Evolutionary conservation across 2,797 vertebrate species (phyloP).

Genomic region (Scolopax bukidnonensis): DNA sequence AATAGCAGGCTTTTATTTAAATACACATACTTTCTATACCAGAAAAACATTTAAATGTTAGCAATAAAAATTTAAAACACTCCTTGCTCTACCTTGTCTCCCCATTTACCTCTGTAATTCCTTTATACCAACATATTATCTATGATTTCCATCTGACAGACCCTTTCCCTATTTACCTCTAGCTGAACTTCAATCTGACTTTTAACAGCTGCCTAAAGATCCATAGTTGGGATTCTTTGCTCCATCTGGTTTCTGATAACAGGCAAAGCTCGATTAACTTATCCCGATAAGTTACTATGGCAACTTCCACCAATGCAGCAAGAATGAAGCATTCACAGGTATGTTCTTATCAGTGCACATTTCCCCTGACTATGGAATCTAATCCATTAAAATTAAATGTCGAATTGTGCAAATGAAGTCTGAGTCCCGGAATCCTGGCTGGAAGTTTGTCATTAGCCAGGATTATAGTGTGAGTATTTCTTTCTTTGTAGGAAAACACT

Average conservation of each 20-base stretch:
- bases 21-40: slow-evolving; percentile 19
- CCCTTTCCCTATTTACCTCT: background rate
- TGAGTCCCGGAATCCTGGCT: background rate
- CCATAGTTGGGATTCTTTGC: background rate
- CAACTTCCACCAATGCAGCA: background rate
- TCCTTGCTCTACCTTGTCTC: slow-evolving; percentile 10
- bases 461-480: background rate
- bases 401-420: background rate
- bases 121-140: background rate
- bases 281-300: slow-evolving; percentile 44
- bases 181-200: background rate
- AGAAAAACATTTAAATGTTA: slow-evolving; percentile 30
- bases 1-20: slow-evolving; percentile 20
- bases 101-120: background rate
- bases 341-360: background rate
- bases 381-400: slow-evolving; percentile 27
- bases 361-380: background rate
- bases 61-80: slow-evolving; percentile 15
- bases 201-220: slow-evolving; percentile 23
- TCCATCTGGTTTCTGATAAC: slow-evolving; percentile 5
- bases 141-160: background rate
- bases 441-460: background rate
- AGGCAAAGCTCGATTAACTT: slow-evolving; percentile 41
- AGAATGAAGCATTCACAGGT: background rate
- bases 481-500: background rate